Evolutionary conservation across 1,140 invertebrate species (phyloP), one percentile per base, ranked within the genome.

Genomic region (Potamilus streckersoni): DNA sequence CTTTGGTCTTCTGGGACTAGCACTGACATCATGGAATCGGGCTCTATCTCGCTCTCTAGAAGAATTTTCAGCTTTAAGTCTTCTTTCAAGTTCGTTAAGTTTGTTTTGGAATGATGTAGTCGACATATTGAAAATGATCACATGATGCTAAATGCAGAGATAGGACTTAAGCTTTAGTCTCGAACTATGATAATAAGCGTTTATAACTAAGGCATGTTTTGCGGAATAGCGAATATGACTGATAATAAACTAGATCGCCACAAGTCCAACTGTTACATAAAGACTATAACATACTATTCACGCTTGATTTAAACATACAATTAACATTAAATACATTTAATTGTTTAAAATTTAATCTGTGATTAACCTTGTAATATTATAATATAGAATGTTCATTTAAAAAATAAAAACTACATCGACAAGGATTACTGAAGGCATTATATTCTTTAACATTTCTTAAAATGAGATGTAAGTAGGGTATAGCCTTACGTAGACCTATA

Each of bases 1-100:
- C 69, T 79, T 81, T 55, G 83, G 83, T 71, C 81, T 82, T 63
- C 83, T 80, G 5, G 82, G 83, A 49, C 38, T 49, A 75, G 82
- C 82, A 57, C 82, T 73, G 57, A 69, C 66, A 61, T 27, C 60
- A 49, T 38, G 23, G 20, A 69, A 69, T 19, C 74, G 31, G 4
- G 56, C 74, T 27, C 74, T 57, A 62, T 76, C 74, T 66, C 74
- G 55, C 23, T 91, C 91, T 69, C 89, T 87, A 49, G 92, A 91
- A 85, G 93, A 92, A 87, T 93, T 93, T 90, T 94, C 93, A 58
- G 92, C 92, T 83, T 91, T 91, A 66, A 94, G 89, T 70, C 92
- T 90, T 76, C 92, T 92, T 88, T 94, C 92, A 80, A 94, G 87
- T 79, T 92, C 92, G 81, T 93, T 89, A 82, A 94, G 92, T 89